These are phyloP conservation scores for Brenthis ino DNA, from an alignment of 2,888 invertebrate genomes.

Conservation along the genomic window DNA sequence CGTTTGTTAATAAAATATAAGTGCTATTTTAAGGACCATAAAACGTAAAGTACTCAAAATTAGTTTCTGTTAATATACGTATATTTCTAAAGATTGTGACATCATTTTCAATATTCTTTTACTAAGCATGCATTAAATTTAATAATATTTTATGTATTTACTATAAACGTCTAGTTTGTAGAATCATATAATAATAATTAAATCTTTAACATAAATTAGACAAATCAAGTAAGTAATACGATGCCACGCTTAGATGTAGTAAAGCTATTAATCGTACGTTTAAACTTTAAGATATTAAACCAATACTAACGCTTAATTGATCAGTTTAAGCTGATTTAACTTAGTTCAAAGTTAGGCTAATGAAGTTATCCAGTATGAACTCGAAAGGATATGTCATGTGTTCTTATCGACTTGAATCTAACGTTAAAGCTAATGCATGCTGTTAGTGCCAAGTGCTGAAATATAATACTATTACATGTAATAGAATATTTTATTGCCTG, in stretches of 20 bases:
- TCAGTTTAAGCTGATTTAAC: constrained; percentile 4
- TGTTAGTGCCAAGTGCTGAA: background rate
- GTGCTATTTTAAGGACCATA: background rate
- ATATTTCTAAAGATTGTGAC: too few species aligned
- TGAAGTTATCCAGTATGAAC: background rate
- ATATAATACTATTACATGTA: background rate
- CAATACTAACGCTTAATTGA: constrained; percentile 4
- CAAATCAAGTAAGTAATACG: too few species aligned
- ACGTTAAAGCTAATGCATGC: constrained; percentile 10
- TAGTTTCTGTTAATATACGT: too few species aligned
- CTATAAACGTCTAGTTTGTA: too few species aligned
- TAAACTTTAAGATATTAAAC: constrained; percentile 3
- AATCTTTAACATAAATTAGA: too few species aligned
- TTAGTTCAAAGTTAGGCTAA: constrained; percentile 4
- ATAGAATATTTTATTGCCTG: too few species aligned
- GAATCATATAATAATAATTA: too few species aligned
- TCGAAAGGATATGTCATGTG: constrained; percentile 8
- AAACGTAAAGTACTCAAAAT: background rate
- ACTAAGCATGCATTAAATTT: too few species aligned
- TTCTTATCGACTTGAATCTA: constrained; percentile 9
- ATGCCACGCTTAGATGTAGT: too few species aligned
- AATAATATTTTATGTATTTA: too few species aligned
- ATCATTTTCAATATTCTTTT: too few species aligned
- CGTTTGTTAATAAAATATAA: constrained; percentile 1
- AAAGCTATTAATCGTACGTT: background rate